Evolutionary conservation across 1,140 invertebrate genomes (phyloP).

Genomic region (Hormaphis cornu): DNA sequence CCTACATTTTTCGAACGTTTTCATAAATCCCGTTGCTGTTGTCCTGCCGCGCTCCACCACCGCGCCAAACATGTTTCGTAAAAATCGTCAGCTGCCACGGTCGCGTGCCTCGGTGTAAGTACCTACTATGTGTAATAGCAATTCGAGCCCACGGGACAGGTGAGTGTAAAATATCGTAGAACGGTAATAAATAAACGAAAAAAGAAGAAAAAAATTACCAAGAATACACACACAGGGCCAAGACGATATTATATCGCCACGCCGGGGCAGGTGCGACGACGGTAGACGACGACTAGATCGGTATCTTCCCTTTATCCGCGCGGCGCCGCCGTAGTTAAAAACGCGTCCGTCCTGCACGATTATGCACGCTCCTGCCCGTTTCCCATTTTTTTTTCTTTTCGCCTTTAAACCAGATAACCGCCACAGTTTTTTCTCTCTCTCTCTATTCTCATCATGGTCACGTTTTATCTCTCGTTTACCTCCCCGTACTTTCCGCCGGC

Average conservation of each 20-base stretch:
- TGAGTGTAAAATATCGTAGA: too few relatives aligned
- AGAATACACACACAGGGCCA: not conserved
- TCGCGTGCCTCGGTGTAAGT: not conserved
- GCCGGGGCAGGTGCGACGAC: conserved; percentile 2
- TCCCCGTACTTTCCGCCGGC: not conserved
- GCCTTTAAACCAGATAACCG: too few relatives aligned
- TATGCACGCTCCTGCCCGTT: not conserved
- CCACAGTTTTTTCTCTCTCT: too few relatives aligned
- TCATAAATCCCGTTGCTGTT: too few relatives aligned
- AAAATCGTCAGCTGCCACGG: conserved; percentile 4
- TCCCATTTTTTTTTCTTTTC: not conserved
- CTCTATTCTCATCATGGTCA: too few relatives aligned
- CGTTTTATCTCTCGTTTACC: not conserved
- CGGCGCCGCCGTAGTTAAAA: conserved; percentile 12
- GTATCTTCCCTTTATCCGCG: not conserved
- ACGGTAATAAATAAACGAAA: too few relatives aligned
- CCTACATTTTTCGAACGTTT: too few relatives aligned
- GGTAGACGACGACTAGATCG: conserved; percentile 16
- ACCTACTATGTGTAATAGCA: not conserved
- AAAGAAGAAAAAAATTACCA: too few relatives aligned
- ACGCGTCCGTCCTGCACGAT: not conserved
- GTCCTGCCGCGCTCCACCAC: too few relatives aligned
- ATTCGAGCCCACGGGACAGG: conserved; percentile 12
- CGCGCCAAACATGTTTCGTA: too few relatives aligned
- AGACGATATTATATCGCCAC: not conserved